phyloP scores from a whole-genome alignment of 2,113 vertebrate genomes.

The Hymenochirus boettgeri region DNA sequence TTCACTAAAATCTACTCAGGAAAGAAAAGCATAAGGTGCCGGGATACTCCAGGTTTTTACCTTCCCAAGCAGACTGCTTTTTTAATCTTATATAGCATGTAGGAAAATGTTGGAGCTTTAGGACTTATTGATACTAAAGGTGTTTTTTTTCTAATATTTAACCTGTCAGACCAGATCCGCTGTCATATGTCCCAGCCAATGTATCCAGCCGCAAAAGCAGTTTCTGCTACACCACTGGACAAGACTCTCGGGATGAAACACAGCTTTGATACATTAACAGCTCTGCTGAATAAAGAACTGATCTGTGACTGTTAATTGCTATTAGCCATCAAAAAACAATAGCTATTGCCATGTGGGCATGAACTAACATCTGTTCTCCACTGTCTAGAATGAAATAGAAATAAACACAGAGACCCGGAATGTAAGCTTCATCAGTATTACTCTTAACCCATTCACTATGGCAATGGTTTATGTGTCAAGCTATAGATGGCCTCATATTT shows the following conservation, averaged over 20 bases:
- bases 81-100: no score
- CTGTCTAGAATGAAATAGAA: not conserved
- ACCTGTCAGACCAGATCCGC: constrained; percentile 72
- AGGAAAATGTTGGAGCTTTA: no score
- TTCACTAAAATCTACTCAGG: no score
- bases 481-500: not conserved
- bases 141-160: constrained; percentile 54
- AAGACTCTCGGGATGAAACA: constrained; percentile 68
- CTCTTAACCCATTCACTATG: constrained; percentile 3
- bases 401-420: not conserved
- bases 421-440: constrained; percentile 13
- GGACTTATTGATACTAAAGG: no score
- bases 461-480: constrained; percentile 1
- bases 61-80: no score
- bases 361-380: constrained; percentile 9
- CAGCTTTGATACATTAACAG: constrained; percentile 60
- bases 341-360: constrained; percentile 14
- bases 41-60: no score
- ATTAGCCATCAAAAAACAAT: constrained; percentile 43
- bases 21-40: no score
- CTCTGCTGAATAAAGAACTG: constrained; percentile 44
- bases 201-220: constrained; percentile 63
- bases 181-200: constrained; percentile 66
- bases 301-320: constrained; percentile 47
- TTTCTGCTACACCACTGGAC: constrained; percentile 59